Percentiles rank a stretch among this genome's conserved stretches.
Evolutionary conservation across 2,113 vertebrate species (phyloP).

Genomic region (Antechinus flavipes): DNA sequence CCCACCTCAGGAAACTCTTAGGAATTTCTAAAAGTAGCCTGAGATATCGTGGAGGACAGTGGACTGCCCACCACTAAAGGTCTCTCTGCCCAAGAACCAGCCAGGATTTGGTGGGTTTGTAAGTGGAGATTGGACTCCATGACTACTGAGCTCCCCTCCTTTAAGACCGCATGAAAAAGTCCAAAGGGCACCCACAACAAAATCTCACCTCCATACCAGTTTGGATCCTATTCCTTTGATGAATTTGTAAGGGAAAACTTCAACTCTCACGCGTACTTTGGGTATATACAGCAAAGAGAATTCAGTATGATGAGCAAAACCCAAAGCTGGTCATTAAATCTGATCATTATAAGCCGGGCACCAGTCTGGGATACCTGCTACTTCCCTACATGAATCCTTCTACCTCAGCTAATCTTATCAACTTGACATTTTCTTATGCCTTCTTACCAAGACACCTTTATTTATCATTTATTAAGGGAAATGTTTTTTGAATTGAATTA

Average conservation of each 20-base stretch:
- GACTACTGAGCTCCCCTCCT: not conserved
- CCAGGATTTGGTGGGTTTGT: not conserved
- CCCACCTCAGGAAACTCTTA: too few relatives aligned
- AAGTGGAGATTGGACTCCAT: not conserved
- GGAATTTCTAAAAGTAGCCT: not conserved
- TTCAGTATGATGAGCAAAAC: not conserved
- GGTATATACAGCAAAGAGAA: not conserved
- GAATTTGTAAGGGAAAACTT: not conserved
- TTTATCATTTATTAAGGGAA: not conserved
- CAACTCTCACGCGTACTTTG: not conserved
- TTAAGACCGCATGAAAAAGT: not conserved
- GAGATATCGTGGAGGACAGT: not conserved
- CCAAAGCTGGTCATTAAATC: not conserved
- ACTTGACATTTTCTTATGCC: not conserved
- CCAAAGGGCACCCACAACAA: not conserved
- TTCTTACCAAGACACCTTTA: not conserved
- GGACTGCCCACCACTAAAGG: not conserved
- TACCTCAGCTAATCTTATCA: not conserved
- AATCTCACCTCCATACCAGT: not conserved
- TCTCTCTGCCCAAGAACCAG: not conserved
- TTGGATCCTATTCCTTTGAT: not conserved
- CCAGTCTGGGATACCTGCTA: not conserved
- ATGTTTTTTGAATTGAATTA: not conserved
- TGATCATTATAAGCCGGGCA: not conserved
- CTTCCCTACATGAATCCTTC: not conserved